Conservation (phyloP, 1,140 invertebrate species). For the Dinoponera quadriceps region DNA sequence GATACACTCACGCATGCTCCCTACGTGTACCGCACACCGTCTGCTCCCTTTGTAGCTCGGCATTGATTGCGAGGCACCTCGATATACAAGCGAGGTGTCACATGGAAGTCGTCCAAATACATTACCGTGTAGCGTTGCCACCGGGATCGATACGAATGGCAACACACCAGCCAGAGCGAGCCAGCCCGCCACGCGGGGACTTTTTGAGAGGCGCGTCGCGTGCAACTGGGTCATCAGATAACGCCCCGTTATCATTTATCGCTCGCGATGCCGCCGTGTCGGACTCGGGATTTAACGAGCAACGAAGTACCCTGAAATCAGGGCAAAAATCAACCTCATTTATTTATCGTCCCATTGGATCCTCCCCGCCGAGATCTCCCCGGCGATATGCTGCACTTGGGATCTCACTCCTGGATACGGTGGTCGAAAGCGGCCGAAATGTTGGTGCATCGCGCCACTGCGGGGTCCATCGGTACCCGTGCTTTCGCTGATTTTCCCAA, state of each 20-base stretch:
- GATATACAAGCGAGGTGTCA: conserved; percentile 51
- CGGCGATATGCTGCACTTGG: too few relatives aligned
- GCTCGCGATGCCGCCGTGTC: not conserved
- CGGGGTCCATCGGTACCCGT: too few relatives aligned
- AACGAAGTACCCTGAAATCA: too few relatives aligned
- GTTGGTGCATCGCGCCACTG: too few relatives aligned
- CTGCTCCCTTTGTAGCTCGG: conserved; percentile 50
- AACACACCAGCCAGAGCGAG: conserved; percentile 12
- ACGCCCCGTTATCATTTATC: conserved; percentile 48
- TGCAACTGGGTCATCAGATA: conserved; percentile 52
- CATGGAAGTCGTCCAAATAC: conserved; percentile 57
- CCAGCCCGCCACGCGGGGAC: not conserved
- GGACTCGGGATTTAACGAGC: conserved; percentile 31
- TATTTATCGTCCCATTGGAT: too few relatives aligned
- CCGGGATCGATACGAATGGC: conserved; percentile 51
- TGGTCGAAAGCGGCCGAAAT: too few relatives aligned
- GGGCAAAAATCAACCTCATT: too few relatives aligned
- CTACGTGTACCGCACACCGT: conserved; percentile 39
- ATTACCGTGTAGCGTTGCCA: conserved; percentile 26
- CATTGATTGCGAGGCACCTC: conserved; percentile 46
- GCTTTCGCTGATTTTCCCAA: too few relatives aligned
- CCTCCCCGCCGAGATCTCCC: too few relatives aligned
- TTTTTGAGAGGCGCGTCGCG: not conserved
- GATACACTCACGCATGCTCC: conserved; percentile 42
- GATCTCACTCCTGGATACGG: too few relatives aligned